phyloP scores from a whole-genome alignment of 2,888 invertebrate species.

The Tetragnatha montana region DNA sequence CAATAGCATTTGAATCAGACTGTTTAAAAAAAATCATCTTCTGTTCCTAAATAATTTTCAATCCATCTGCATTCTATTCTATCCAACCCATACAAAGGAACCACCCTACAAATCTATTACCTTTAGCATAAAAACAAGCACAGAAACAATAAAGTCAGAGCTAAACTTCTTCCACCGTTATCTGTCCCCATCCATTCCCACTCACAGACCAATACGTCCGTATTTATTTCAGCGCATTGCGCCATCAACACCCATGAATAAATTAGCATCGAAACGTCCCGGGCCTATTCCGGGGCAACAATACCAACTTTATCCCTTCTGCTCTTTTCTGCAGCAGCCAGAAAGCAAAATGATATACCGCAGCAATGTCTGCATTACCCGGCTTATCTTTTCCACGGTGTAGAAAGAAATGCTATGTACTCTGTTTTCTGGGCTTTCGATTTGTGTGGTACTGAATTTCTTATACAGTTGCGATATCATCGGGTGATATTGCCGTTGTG shows the following conservation, averaged over 20 bases:
- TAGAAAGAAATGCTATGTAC: constrained; percentile 11
- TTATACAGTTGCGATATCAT: constrained; percentile 16
- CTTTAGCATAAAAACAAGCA: no score
- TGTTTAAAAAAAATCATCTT: no score
- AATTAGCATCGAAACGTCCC: not conserved
- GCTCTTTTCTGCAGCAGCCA: not conserved
- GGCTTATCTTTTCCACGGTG: constrained; percentile 13
- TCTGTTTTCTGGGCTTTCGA: constrained; percentile 21
- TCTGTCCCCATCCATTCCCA: not conserved
- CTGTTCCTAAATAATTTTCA: no score
- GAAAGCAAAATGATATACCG: constrained; percentile 27
- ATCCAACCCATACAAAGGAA: no score
- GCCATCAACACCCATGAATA: not conserved
- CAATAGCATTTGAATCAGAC: no score
- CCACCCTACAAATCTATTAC: no score
- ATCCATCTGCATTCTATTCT: no score
- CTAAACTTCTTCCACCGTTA: not conserved
- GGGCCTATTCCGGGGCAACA: not conserved
- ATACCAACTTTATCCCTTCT: constrained; percentile 17
- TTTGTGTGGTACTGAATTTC: constrained; percentile 46
- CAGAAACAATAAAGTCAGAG: not conserved
- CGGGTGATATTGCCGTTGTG: not conserved
- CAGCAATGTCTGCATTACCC: constrained; percentile 18
- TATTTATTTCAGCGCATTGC: not conserved
- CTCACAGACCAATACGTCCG: not conserved